These are phyloP conservation scores for Pseudochirops cupreus DNA, from an alignment of 2,797 vertebrate genomes.

Conservation along the genomic window DNA sequence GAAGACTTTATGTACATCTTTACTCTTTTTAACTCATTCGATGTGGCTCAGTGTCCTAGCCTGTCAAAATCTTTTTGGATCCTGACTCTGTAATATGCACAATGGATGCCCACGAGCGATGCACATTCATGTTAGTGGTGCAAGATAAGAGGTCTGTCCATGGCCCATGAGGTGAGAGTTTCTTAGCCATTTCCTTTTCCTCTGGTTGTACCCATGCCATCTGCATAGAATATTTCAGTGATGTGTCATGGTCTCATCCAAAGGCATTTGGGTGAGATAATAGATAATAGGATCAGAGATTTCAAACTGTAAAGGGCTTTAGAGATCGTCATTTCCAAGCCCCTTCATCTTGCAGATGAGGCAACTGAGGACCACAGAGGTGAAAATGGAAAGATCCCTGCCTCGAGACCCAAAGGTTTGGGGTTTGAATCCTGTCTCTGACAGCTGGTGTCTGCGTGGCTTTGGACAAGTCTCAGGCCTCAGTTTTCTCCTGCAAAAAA, in stretches of 20 bases:
- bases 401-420: not conserved
- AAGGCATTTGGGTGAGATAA: not conserved
- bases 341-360: not conserved
- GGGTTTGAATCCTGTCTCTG: not conserved
- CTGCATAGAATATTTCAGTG: not conserved
- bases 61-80: not conserved
- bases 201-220: not conserved
- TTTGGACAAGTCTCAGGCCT: not conserved
- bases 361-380: not conserved
- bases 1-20: not conserved
- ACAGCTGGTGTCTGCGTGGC: not conserved
- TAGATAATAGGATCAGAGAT: not conserved
- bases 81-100: not conserved
- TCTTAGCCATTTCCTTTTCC: not conserved
- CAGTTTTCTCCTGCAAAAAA: not conserved
- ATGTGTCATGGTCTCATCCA: not conserved
- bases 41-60: not conserved
- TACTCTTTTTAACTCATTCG: not conserved
- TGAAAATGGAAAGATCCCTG: not conserved
- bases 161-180: not conserved
- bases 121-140: not conserved
- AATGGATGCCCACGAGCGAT: not conserved
- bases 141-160: not conserved
- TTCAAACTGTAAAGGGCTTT: not conserved
- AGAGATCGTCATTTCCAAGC: not conserved